A percentile compares a stretch with the other conserved stretches of the same genome.
phyloP scores from a whole-genome alignment of 2,888 invertebrate species.

The Cabera pusaria region DNA sequence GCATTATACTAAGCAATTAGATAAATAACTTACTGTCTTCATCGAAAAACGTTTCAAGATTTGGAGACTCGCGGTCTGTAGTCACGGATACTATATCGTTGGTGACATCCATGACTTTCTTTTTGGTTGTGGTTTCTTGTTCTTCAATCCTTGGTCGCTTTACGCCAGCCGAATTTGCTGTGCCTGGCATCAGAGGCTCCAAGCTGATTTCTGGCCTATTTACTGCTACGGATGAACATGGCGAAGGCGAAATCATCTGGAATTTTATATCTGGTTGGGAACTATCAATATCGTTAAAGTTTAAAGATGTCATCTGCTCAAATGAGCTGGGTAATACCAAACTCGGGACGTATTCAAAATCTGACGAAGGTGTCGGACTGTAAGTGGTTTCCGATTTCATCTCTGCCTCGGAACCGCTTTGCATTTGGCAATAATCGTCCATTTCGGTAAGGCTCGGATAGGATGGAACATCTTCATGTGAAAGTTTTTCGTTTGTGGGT shows the following conservation, averaged over 20 bases:
- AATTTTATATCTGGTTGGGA: slow-evolving; percentile 4
- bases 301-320: not conserved
- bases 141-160: slow-evolving; percentile 39
- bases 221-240: too few relatives aligned
- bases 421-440: not conserved
- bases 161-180: slow-evolving; percentile 26
- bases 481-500: not conserved
- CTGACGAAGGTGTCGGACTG: slow-evolving; percentile 1
- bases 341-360: not conserved
- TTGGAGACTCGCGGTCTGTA: slow-evolving; percentile 21
- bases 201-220: too few relatives aligned
- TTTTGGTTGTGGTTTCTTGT: slow-evolving; percentile 33
- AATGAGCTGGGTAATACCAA: not conserved
- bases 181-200: slow-evolving; percentile 12
- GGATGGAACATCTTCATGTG: not conserved
- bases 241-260: slow-evolving; percentile 5
- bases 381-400: slow-evolving; percentile 1
- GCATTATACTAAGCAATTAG: too few relatives aligned
- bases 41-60: slow-evolving; percentile 42
- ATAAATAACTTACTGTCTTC: slow-evolving; percentile 42
- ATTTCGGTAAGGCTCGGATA: too few relatives aligned
- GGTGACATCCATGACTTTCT: slow-evolving; percentile 33
- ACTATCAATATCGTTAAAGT: not conserved
- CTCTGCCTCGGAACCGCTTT: slow-evolving; percentile 3
- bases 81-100: too few relatives aligned